Evolutionary conservation across 2,888 invertebrate species (phyloP).

Genomic region (Clepsis dumicolana): DNA sequence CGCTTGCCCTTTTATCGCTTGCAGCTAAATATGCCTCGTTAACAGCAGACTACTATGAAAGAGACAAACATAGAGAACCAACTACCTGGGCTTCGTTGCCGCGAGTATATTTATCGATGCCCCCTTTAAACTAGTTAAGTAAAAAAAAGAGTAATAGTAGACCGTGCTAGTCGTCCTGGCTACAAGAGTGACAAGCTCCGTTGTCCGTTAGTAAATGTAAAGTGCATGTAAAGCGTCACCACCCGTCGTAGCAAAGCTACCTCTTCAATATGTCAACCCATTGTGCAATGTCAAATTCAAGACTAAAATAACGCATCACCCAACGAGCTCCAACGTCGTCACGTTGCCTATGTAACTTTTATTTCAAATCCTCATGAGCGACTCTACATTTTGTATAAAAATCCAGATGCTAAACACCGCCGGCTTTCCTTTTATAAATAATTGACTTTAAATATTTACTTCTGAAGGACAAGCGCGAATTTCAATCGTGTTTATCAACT

Average conservation of each 20-base stretch:
- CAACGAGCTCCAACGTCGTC: background rate
- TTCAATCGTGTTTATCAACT: background rate
- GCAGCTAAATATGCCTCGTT: background rate
- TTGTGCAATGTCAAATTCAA: conserved; percentile 5
- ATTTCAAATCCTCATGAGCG: background rate
- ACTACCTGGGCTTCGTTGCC: background rate
- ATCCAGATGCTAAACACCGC: background rate
- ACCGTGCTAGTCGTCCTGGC: conserved; percentile 1
- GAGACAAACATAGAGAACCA: background rate
- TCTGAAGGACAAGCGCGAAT: background rate
- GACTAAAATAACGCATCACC: background rate
- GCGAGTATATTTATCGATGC: background rate
- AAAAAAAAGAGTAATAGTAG: background rate
- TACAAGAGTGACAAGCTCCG: background rate
- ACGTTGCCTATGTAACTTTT: background rate
- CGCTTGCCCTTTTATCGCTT: conserved; percentile 3
- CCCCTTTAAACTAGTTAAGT: background rate
- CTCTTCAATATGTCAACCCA: background rate
- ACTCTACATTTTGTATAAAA: background rate
- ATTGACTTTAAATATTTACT: background rate
- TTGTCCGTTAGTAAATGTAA: conserved; percentile 8
- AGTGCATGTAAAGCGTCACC: background rate
- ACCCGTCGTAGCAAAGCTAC: background rate
- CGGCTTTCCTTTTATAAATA: background rate
- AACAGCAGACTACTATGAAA: background rate